phyloP scores from a whole-genome alignment of 2,888 invertebrate genomes.

The Polyommatus iphigenia region DNA sequence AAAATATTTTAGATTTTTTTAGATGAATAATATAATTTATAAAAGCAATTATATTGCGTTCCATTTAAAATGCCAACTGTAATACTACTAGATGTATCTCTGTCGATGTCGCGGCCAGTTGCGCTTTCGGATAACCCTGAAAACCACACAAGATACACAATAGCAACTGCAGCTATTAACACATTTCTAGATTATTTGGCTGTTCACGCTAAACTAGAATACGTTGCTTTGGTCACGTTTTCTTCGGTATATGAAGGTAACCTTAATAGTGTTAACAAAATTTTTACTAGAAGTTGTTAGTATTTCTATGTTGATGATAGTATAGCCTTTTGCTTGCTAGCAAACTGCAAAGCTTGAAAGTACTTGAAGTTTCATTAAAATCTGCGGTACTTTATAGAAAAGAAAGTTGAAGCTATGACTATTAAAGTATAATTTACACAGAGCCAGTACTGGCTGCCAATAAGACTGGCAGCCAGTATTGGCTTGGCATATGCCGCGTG shows the following conservation, averaged over 20 bases:
- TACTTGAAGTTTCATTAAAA: no score
- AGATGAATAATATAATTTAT: not conserved
- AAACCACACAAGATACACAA: conserved; percentile 62
- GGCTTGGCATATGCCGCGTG: no score
- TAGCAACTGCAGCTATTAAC: conserved; percentile 66
- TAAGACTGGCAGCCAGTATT: no score
- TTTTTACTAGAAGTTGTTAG: not conserved
- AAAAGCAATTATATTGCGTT: conserved; percentile 13
- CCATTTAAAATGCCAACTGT: conserved; percentile 63
- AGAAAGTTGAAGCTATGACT: not conserved
- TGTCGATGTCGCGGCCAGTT: conserved; percentile 72
- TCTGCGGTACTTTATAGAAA: no score
- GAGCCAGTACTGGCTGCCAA: no score
- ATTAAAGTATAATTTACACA: no score
- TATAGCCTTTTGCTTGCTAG: not conserved
- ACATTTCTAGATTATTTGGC: conserved; percentile 68
- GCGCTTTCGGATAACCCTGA: conserved; percentile 63
- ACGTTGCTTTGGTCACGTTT: conserved; percentile 67
- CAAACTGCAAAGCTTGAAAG: no score
- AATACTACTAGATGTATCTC: conserved; percentile 66
- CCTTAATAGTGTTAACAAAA: conserved; percentile 6
- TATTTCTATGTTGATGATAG: not conserved
- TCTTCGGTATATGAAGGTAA: conserved; percentile 71
- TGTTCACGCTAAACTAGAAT: conserved; percentile 68
- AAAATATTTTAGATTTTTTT: not conserved